phyloP scores from a whole-genome alignment of 1,140 invertebrate genomes.

The Tribolium castaneum region DNA sequence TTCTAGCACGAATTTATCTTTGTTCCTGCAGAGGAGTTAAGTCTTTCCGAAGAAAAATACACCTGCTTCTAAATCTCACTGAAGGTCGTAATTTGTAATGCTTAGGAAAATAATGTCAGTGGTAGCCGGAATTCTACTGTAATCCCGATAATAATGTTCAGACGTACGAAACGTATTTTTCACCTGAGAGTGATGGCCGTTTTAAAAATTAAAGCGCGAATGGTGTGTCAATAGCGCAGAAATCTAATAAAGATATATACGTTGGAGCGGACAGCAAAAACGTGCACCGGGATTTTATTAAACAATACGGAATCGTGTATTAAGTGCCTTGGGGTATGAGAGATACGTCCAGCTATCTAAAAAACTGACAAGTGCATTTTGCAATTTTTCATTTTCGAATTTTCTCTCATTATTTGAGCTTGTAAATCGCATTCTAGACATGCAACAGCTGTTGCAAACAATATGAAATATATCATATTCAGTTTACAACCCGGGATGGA shows the following conservation, averaged over 20 bases:
- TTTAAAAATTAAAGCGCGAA: conserved; percentile 39
- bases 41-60: conserved; percentile 46
- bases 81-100: conserved; percentile 51
- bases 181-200: not conserved
- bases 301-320: not conserved
- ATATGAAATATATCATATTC: not conserved
- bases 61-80: conserved; percentile 44
- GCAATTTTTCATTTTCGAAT: not conserved
- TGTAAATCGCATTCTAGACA: not conserved
- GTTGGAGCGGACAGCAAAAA: not conserved
- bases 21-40: conserved; percentile 27
- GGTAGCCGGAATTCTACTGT: conserved; percentile 27
- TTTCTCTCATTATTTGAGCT: not conserved
- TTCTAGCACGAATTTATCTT: conserved; percentile 15
- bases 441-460: not conserved
- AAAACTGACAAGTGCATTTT: not conserved
- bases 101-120: conserved; percentile 50
- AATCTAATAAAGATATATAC: too few relatives aligned
- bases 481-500: not conserved
- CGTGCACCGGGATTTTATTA: not conserved
- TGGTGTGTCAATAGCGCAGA: not conserved
- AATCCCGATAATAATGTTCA: conserved; percentile 46
- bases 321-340: not conserved
- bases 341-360: not conserved
- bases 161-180: conserved; percentile 28